Conservation (phyloP, 2,888 invertebrate species). For the Panorpa germanica region DNA sequence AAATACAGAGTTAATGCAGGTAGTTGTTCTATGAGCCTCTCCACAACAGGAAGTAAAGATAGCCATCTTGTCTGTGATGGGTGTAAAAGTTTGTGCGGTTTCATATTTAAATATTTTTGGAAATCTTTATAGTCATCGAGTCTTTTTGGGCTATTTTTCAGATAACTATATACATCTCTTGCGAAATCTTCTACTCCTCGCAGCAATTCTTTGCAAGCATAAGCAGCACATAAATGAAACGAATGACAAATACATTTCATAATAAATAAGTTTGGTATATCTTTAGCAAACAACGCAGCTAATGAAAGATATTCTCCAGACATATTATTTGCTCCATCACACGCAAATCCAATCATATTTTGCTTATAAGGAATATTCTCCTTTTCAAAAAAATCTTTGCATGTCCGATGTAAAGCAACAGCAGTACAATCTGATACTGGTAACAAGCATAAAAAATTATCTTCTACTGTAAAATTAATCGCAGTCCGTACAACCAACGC, state of each 20-base stretch:
- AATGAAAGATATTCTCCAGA: slow-evolving; percentile 17
- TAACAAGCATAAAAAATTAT: too few species aligned
- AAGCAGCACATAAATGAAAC: slow-evolving; percentile 5
- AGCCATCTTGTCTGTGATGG: slow-evolving; percentile 9
- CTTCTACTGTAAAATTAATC: too few species aligned
- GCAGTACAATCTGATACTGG: slow-evolving; percentile 13
- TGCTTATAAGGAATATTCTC: slow-evolving; percentile 15
- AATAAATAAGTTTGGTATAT: slow-evolving; percentile 15
- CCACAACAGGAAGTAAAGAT: slow-evolving; percentile 7
- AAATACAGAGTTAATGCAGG: slow-evolving; percentile 2
- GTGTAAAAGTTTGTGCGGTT: slow-evolving; percentile 3
- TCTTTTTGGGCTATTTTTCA: slow-evolving; percentile 17
- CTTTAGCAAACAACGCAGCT: slow-evolving; percentile 15
- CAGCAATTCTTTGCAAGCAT: slow-evolving; percentile 3
- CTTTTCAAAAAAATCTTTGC: slow-evolving; percentile 13
- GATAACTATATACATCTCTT: slow-evolving; percentile 17
- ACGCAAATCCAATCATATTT: slow-evolving; percentile 19
- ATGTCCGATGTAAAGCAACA: slow-evolving; percentile 12
- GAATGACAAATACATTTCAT: slow-evolving; percentile 5
- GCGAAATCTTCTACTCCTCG: slow-evolving; percentile 11
- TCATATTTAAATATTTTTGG: slow-evolving; percentile 13
- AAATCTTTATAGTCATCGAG: slow-evolving; percentile 14
- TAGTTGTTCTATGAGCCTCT: slow-evolving; percentile 4
- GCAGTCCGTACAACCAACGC: slow-evolving; percentile 14
- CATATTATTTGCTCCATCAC: slow-evolving; percentile 21